phyloP scores from a whole-genome alignment of 2,888 invertebrate genomes.

The Dorcus parallelipipedus region DNA sequence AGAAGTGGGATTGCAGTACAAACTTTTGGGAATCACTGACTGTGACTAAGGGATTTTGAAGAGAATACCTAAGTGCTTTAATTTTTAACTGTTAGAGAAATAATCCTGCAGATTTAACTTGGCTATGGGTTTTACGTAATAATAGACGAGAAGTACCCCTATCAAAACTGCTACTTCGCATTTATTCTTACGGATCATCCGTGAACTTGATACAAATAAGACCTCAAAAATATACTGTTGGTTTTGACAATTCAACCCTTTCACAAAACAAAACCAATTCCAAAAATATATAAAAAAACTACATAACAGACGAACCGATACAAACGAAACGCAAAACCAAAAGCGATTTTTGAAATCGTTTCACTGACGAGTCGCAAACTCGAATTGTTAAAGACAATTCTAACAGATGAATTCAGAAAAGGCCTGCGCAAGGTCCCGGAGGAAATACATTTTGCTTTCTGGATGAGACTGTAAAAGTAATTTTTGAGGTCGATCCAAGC shows the following conservation, averaged over 20 bases:
- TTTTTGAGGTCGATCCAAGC: constrained; percentile 51
- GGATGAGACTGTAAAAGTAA: constrained; percentile 53
- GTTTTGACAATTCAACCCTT: constrained; percentile 49
- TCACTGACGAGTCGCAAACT: neutral
- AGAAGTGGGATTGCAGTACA: constrained; percentile 45
- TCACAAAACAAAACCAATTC: constrained; percentile 25
- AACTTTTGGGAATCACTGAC: constrained; percentile 44
- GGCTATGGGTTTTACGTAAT: constrained; percentile 31
- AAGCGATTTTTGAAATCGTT: constrained; percentile 3
- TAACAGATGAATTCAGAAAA: constrained; percentile 51
- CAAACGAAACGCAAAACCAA: constrained; percentile 6
- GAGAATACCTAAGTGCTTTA: constrained; percentile 49
- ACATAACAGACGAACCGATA: constrained; percentile 8
- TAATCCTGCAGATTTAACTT: constrained; percentile 50
- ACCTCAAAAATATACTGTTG: constrained; percentile 52
- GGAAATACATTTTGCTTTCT: constrained; percentile 49
- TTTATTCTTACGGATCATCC: constrained; percentile 30
- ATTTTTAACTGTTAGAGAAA: constrained; percentile 40
- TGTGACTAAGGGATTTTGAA: constrained; percentile 46
- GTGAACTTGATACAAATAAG: constrained; percentile 43
- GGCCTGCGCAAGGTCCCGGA: constrained; percentile 45
- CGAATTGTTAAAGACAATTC: constrained; percentile 49
- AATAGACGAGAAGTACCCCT: constrained; percentile 24
- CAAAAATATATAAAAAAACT: constrained; percentile 14
- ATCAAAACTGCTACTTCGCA: constrained; percentile 10